Conservation (phyloP, 2,888 invertebrate genomes). For the Nephrotoma flavescens region DNA sequence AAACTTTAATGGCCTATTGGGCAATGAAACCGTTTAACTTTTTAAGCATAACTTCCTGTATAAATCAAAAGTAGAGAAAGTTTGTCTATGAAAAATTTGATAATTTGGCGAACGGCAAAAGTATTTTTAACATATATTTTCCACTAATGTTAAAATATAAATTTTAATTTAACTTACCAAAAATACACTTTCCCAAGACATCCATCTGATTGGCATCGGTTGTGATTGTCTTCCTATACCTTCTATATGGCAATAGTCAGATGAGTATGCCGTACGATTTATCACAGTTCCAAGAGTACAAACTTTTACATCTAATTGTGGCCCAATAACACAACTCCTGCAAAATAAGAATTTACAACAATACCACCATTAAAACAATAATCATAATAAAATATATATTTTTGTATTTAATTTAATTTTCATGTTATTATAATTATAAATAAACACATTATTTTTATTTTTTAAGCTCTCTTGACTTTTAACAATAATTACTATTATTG, state of each 20-base stretch:
- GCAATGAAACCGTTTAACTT: no score
- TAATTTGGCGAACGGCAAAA: no score
- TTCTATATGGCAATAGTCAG: constrained; percentile 67
- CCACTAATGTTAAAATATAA: no score
- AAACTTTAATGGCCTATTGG: no score
- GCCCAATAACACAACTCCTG: constrained; percentile 73
- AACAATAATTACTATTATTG: background rate
- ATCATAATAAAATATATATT: background rate
- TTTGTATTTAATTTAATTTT: background rate
- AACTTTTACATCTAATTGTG: constrained; percentile 55
- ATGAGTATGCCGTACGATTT: constrained; percentile 51
- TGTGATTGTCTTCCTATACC: constrained; percentile 39
- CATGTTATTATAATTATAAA: background rate
- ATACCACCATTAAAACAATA: constrained; percentile 5
- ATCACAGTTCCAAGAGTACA: constrained; percentile 54
- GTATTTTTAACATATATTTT: no score
- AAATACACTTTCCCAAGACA: constrained; percentile 75
- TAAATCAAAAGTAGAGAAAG: no score
- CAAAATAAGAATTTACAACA: constrained; percentile 14
- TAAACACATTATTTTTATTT: background rate
- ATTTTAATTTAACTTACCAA: constrained; percentile 36
- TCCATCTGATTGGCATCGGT: constrained; percentile 68
- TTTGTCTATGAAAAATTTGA: no score
- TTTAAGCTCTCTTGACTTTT: background rate
- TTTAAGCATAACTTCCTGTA: no score